Conservation (phyloP, 2,797 vertebrate species). For the Acanthurus lineatus region DNA sequence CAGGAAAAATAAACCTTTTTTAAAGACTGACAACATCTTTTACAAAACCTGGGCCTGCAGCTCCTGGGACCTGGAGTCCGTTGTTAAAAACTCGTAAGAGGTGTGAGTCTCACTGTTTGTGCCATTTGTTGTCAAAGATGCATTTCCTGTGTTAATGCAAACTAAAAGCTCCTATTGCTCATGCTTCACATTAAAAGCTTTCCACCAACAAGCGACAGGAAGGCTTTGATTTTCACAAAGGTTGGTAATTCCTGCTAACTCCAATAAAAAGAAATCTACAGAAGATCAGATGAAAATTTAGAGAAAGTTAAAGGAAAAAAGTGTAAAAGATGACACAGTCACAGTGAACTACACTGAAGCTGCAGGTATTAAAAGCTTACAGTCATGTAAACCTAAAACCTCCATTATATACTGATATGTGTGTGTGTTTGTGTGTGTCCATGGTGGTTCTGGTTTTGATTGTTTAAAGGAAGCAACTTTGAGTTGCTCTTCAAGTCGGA, state of each 20-base stretch:
- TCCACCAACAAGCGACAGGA: background rate
- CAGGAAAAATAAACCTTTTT: background rate
- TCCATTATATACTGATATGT: background rate
- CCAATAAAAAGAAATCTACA: background rate
- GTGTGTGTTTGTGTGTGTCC: background rate
- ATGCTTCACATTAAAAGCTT: slow-evolving; percentile 10
- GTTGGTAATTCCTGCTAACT: slow-evolving; percentile 2
- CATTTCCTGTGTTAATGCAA: background rate
- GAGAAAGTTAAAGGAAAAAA: background rate
- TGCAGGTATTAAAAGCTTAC: background rate
- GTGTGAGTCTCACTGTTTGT: background rate
- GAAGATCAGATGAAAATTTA: background rate
- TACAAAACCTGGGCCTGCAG: background rate
- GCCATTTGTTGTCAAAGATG: background rate
- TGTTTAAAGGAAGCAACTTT: background rate
- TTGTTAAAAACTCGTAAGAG: background rate
- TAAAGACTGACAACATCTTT: background rate
- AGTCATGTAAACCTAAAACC: background rate
- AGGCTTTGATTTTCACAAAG: slow-evolving; percentile 4
- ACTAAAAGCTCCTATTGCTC: background rate
- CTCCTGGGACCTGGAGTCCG: background rate
- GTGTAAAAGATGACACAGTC: background rate
- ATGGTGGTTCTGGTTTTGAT: background rate
- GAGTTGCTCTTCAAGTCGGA: background rate
- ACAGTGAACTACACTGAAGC: background rate